These are phyloP conservation scores for Leptodirus hochenwartii DNA, from an alignment of 2,888 invertebrate genomes.

Conservation along the genomic window DNA sequence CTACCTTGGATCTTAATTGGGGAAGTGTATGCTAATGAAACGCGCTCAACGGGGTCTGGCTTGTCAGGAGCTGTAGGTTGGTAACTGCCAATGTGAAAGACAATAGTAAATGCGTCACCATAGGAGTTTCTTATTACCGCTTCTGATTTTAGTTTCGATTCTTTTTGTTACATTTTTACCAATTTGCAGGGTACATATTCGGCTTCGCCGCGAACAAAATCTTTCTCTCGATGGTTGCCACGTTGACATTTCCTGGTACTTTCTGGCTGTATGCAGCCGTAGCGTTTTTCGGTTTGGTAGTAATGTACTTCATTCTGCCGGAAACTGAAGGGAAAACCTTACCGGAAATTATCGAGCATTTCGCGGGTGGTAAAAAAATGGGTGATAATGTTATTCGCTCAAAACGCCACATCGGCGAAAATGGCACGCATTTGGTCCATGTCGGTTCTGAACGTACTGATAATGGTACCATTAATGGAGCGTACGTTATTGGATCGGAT, in stretches of 20 bases:
- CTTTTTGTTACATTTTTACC: no score
- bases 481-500: no score
- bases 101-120: no score
- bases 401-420: no score
- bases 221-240: constrained; percentile 44
- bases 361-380: constrained; percentile 34
- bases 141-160: no score
- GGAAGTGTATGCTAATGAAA: constrained; percentile 52
- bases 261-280: constrained; percentile 51
- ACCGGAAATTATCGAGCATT: constrained; percentile 52
- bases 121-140: no score
- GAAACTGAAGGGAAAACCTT: constrained; percentile 69
- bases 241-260: constrained; percentile 47
- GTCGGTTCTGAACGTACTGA: no score
- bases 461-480: no score
- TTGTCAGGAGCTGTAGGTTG: constrained; percentile 46
- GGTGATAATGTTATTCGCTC: constrained; percentile 11
- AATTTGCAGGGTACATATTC: constrained; percentile 61
- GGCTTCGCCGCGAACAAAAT: constrained; percentile 58
- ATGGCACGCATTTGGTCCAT: no score
- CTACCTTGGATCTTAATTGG: constrained; percentile 69
- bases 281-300: constrained; percentile 40
- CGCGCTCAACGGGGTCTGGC: constrained; percentile 54
- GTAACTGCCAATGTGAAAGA: no score
- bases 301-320: constrained; percentile 51